Conservation (phyloP, 2,888 invertebrate species). For the Tromatobia lineatoria region DNA sequence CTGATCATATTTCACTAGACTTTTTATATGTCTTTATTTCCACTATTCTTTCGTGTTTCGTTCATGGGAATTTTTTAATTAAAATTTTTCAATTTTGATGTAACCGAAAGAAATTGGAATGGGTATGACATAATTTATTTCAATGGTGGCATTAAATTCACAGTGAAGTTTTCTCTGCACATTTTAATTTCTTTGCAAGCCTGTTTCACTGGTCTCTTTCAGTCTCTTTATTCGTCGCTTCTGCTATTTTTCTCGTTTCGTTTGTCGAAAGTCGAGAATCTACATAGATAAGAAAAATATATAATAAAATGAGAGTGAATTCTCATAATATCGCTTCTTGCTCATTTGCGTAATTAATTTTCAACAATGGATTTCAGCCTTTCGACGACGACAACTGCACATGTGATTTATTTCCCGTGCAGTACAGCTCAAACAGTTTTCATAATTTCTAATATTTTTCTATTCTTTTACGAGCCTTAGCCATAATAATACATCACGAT, state of each 20-base stretch:
- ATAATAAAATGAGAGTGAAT: conserved; percentile 6
- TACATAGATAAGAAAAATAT: neutral
- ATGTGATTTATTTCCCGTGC: conserved; percentile 5
- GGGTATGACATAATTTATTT: too few relatives aligned
- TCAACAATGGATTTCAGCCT: conserved; percentile 6
- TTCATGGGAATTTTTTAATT: too few relatives aligned
- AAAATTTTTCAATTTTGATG: too few relatives aligned
- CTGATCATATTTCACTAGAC: conserved; percentile 43
- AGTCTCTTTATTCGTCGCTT: conserved; percentile 4
- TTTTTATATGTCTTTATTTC: too few relatives aligned
- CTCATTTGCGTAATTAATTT: conserved; percentile 1
- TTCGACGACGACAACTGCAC: neutral
- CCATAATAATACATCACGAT: too few relatives aligned
- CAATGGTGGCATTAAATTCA: too few relatives aligned
- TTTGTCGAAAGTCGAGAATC: conserved; percentile 15
- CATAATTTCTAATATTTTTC: neutral
- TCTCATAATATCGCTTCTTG: conserved; percentile 21
- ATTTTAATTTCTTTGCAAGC: too few relatives aligned
- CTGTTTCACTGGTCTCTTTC: too few relatives aligned
- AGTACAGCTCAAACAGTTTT: neutral
- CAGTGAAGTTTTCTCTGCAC: too few relatives aligned
- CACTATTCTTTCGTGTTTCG: too few relatives aligned
- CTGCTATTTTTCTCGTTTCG: conserved; percentile 6
- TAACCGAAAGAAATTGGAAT: too few relatives aligned
- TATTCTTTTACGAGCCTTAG: neutral